Evolutionary conservation across 53 echinoderm and acorn worm genomes (phyloP), one percentile per base, ranked within the genome.

Genomic region (Antedon mediterranea): DNA sequence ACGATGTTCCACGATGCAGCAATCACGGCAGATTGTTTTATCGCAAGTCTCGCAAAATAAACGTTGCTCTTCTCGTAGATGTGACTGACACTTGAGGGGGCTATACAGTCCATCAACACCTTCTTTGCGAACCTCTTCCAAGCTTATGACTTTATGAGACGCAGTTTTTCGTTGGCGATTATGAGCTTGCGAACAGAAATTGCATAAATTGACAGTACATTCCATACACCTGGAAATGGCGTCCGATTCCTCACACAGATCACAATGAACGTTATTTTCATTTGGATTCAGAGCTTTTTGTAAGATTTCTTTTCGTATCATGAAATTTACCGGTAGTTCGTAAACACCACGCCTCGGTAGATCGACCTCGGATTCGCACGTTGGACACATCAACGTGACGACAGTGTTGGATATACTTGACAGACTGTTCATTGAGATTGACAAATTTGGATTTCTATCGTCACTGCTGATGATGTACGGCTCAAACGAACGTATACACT

Each of bases 11-110:
- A 97, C 86, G 4, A 97, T 81, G 72, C 98, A 97, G 81, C 98
- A 97, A 34, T 97, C 98, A 9, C 98, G 77, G 75, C 98, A 97
- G 30, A 92, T 90, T 0, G 98, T 87, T 71, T 86, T 84, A 72
- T 97, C 92, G 33, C 98, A 97, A 11, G 98, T 97, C 86, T 97
- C 98, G 32, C 98, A 97, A 79, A 85, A 97, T 80, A 97, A 78
- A 84, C 86, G 87, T 4, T 92, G 78, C 78, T 97, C 98, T 78
- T 97, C 98, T 32, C 90, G 87, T n/a, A 75, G 43, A 41, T 97
- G 98, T 41, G 82, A 85, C 0, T 86, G 83, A 34, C 98, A 97
- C 30, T 78, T 33, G 32, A 92, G 92, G 23, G 98, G 98, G 28
- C 89, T 84, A 72, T 81, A 86, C 23, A 92, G 71, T 28, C 77